These are phyloP conservation scores for Acrocephalus scirpaceus DNA, from an alignment of 2,797 vertebrate genomes.

Conservation along the genomic window DNA sequence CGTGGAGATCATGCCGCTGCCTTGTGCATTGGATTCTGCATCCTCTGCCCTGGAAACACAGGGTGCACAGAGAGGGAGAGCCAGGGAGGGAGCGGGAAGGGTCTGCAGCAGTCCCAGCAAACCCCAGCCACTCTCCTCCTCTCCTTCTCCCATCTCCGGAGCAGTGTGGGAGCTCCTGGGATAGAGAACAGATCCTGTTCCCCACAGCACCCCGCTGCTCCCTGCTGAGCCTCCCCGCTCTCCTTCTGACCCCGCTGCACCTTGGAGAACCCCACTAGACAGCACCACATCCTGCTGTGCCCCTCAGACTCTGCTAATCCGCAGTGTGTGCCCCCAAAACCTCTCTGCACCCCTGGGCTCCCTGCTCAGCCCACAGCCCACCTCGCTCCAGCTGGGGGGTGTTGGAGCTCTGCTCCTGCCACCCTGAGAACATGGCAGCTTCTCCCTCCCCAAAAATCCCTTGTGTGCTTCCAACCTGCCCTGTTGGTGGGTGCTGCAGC, in stretches of 20 bases:
- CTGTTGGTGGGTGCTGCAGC: fast-evolving
- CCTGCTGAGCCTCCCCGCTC: not conserved
- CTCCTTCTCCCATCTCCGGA: not conserved
- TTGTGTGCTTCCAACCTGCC: fast-evolving
- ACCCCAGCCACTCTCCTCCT: not conserved
- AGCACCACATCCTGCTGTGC: not conserved
- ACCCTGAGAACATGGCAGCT: fast-evolving
- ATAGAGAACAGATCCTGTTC: not conserved
- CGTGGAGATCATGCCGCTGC: not conserved
- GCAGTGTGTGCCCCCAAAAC: not conserved
- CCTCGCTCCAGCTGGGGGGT: fast-evolving
- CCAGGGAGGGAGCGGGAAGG: not conserved
- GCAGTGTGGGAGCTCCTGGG: not conserved
- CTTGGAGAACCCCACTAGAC: not conserved
- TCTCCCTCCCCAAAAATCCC: fast-evolving
- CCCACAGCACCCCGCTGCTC: not conserved
- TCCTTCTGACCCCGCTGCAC: not conserved
- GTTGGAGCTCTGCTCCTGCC: not conserved
- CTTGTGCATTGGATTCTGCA: not conserved
- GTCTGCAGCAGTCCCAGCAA: not conserved
- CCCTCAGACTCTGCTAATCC: not conserved
- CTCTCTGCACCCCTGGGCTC: not conserved
- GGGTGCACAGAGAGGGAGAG: not conserved
- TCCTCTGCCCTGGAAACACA: not conserved
- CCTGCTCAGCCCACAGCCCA: not conserved